Evolutionary conservation across 2,888 invertebrate species (phyloP).

Genomic region (Archips crataeganus): DNA sequence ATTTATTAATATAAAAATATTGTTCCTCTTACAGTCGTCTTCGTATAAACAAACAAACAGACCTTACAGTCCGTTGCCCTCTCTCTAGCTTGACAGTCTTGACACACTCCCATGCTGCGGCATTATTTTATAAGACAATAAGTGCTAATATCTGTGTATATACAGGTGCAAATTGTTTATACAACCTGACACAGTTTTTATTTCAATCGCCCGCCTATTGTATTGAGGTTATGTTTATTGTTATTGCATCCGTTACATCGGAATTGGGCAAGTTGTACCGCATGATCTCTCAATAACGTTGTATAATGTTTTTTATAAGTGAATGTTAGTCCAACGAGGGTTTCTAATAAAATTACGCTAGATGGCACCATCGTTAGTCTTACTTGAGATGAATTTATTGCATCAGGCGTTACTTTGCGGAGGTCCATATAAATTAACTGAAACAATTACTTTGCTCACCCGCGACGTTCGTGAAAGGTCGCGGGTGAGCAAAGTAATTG

Average conservation of each 20-base stretch:
- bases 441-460: too few relatives aligned
- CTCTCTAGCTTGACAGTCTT: background rate
- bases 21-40: too few relatives aligned
- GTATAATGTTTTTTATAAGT: conserved; percentile 17
- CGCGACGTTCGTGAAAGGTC: too few relatives aligned
- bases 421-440: too few relatives aligned
- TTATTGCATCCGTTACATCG: conserved; percentile 19
- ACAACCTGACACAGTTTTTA: conserved; percentile 5
- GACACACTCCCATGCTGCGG: background rate
- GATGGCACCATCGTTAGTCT: too few relatives aligned
- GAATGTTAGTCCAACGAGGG: background rate
- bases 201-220: conserved; percentile 6
- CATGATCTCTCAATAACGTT: conserved; percentile 1
- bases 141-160: background rate
- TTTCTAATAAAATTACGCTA: too few relatives aligned
- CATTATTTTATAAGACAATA: background rate
- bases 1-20: too few relatives aligned
- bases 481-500: too few relatives aligned
- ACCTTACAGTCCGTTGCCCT: background rate
- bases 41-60: too few relatives aligned
- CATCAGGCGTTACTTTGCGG: too few relatives aligned
- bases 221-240: conserved; percentile 35
- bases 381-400: too few relatives aligned
- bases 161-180: conserved; percentile 8
- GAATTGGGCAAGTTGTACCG: conserved; percentile 17